Conservation (phyloP, 2,888 invertebrate species). For the Drosophila anomelani region DNA sequence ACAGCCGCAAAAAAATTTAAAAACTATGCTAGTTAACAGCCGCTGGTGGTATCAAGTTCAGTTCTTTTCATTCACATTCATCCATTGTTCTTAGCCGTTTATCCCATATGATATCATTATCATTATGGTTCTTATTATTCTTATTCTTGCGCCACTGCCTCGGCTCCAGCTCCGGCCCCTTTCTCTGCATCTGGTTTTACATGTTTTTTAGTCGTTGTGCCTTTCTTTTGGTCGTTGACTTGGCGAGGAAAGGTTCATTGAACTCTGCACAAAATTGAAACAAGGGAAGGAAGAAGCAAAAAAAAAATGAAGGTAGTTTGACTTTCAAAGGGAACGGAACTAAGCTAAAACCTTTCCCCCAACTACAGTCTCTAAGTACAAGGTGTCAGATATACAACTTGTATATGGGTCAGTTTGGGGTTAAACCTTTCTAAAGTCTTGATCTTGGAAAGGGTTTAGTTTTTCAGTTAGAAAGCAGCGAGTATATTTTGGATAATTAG, state of each 20-base stretch:
- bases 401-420: conserved; percentile 41
- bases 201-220: conserved; percentile 28
- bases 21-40: conserved; percentile 20
- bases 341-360: conserved; percentile 25
- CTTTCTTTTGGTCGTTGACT: conserved; percentile 49
- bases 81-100: conserved; percentile 15
- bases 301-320: conserved; percentile 11
- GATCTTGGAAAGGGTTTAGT: conserved; percentile 11
- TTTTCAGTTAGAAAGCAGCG: conserved; percentile 13
- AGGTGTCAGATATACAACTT: conserved; percentile 23
- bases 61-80: conserved; percentile 15
- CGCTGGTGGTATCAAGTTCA: conserved; percentile 34
- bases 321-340: conserved; percentile 37
- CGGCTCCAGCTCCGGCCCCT: not conserved
- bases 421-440: conserved; percentile 21
- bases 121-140: conserved; percentile 29
- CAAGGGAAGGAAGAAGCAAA: conserved; percentile 21
- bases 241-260: conserved; percentile 39
- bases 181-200: conserved; percentile 34
- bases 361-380: conserved; percentile 14
- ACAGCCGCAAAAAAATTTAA: not conserved
- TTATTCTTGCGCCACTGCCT: conserved; percentile 6
- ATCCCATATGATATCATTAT: conserved; percentile 55
- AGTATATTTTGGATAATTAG: conserved; percentile 5
- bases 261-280: conserved; percentile 8